Evolutionary conservation across 2,888 invertebrate species (phyloP).

Genomic region (Ectemnius lituratus): DNA sequence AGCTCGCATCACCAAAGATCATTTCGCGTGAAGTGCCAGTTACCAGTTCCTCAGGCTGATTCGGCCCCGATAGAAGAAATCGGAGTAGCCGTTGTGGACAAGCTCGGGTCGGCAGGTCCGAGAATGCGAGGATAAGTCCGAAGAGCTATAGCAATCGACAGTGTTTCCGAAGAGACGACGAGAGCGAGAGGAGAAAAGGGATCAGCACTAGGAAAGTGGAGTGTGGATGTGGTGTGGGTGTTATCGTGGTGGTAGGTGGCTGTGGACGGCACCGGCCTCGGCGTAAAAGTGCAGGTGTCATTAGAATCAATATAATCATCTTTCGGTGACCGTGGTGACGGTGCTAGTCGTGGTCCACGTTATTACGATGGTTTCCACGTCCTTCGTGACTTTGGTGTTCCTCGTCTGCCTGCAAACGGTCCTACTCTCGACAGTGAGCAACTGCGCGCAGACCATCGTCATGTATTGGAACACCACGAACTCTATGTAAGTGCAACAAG

Average conservation of each 20-base stretch:
- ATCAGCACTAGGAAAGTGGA: conserved; percentile 37
- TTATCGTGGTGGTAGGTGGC: conserved; percentile 58
- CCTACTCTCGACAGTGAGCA: conserved; percentile 83
- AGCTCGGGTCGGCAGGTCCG: not conserved
- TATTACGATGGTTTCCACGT: conserved; percentile 77
- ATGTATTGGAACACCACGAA: conserved; percentile 95
- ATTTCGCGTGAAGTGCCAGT: not conserved
- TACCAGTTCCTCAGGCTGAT: not conserved
- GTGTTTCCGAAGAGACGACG: not conserved
- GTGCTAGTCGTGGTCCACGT: conserved; percentile 64
- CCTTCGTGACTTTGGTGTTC: conserved; percentile 77
- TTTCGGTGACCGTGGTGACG: conserved; percentile 60
- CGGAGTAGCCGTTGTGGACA: not conserved
- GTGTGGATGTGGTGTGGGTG: conserved; percentile 60
- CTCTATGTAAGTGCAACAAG: conserved; percentile 84
- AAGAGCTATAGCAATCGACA: not conserved
- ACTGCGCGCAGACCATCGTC: conserved; percentile 90
- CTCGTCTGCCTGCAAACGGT: conserved; percentile 82
- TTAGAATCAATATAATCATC: conserved; percentile 41
- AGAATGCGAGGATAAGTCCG: not conserved
- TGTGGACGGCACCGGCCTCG: conserved; percentile 51
- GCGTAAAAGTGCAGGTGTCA: conserved; percentile 50
- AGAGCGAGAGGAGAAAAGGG: not conserved
- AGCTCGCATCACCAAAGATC: conserved; percentile 5
- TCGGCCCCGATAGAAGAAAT: not conserved